A percentile compares a stretch with the other conserved stretches of the same genome.
Conservation (phyloP, 2,113 vertebrate species). For the Ciconia maguari region DNA sequence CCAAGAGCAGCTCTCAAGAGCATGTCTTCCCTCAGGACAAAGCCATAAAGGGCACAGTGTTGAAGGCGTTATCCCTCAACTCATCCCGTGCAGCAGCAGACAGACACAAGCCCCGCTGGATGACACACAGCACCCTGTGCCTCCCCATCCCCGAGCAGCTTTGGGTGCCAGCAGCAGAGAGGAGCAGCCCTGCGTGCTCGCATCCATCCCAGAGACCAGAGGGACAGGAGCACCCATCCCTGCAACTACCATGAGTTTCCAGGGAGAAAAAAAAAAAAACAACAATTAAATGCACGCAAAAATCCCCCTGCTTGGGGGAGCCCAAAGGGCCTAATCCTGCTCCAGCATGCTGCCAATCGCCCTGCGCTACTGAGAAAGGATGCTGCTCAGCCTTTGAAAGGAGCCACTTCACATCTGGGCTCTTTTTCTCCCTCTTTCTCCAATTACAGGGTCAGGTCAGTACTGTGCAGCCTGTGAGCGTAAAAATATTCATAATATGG, state of each 20-base stretch:
- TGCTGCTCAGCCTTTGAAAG: neutral
- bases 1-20: neutral
- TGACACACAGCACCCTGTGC: neutral
- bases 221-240: neutral
- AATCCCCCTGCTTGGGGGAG: neutral
- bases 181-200: neutral
- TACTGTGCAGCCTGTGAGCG: neutral
- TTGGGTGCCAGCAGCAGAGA: neutral
- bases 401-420: neutral
- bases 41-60: neutral
- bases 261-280: neutral
- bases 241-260: neutral
- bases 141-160: too few relatives aligned
- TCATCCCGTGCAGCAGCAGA: neutral
- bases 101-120: rapidly evolving
- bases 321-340: neutral
- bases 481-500: neutral
- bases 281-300: neutral
- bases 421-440: neutral
- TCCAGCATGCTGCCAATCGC: neutral
- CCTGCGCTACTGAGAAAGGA: neutral
- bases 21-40: neutral
- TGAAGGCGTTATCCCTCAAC: neutral
- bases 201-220: neutral
- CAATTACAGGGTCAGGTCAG: neutral